Evolutionary conservation across 1,140 invertebrate species (phyloP), one percentile per base, ranked within the genome.

Genomic region (Brachionus rubens): DNA sequence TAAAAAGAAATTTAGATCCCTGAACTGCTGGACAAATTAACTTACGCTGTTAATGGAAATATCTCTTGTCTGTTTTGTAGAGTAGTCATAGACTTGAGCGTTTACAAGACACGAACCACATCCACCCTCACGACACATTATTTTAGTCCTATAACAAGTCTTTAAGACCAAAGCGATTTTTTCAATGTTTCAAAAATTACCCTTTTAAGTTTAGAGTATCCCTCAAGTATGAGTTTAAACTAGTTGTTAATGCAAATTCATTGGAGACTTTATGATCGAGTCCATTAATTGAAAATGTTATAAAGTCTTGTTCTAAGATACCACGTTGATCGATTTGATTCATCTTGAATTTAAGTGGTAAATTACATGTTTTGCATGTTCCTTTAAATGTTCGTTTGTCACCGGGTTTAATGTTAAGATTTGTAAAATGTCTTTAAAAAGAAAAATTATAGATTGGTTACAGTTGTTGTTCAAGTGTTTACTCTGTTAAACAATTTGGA

Each of bases 41-140:
- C 4, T n/a, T 65, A 65, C 59, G 80, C 91, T 91, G 81, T 92
- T 92, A 0, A 91, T 88, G 10, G 90, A 86, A 78, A 88, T 87
- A 12, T 85, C 87, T 77, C 87, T 81, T 77, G 81, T 79, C 81
- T 87, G 86, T 77, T 85, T 85, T 14, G 80, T 86, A 1, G 85
- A 80, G 9, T 88, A 86, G 78, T 89, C 83, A 1, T 82, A 81
- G 3, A 85, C 83, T 46, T 84, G 85, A 1, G 88, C 88, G 4
- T 89, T 83, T 2, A 92, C 91, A 19, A 91, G 85, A 80, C 91
- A 94, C 0, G 87, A 87, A 0, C 92, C 91, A 80, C 92, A 93
- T 1, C 91, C 91, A 26, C 91, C 92, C 82, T 94, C 91, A 10
- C 87, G 83, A 79, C 91, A 93, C 80, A 84, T 82, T 5, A 85